Evolutionary conservation across 2,797 vertebrate species (phyloP), one percentile per base, ranked within the genome.

Genomic region (Dipus sagitta): DNA sequence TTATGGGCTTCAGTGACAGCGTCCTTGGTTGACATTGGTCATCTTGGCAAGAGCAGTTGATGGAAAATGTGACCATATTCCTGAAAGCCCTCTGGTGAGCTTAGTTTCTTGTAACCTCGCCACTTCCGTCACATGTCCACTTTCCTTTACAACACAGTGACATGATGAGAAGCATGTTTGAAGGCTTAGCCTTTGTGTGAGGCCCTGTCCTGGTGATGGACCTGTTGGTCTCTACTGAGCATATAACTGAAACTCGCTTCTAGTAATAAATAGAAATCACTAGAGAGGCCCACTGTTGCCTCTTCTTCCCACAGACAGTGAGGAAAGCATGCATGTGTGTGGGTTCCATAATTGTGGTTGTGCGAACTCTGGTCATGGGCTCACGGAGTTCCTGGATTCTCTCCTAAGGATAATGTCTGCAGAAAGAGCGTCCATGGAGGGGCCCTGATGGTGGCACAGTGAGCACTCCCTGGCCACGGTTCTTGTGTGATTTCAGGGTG

Each of bases 401-500:
- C 65, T 68, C 67, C 83, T 47, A 47, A 32, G n/a, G 38, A 78
- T 21, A 32, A 28, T 84, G 60, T 72, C 77, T 58, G 58, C 79
- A 32, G 58, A 85, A 86, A 68, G 58, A 62, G 52, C 67, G 62
- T 68, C 15, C 77, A 64, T 74, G n/a, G 58, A 75, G 78, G 26
- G 72, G 26, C 30, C 81, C 90, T 93, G 90, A 78, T 92, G 79
- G 2, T 92, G 72, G 11, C 70, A 64, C 42, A 72, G 58, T 58
- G 42, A 72, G 76, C 60, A 30, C 93, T 86, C 60, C 5, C 3
- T 26, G 67, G 58, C 78, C 5, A 0, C 13, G 67, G 80, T 93
- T 88, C 89, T 88, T 87, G 60, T 91, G 9, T 92, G 67, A 82
- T 93, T 88, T 90, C 67, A 65, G 71, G 32, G 71, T 92, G 92